Base-by-base conservation (phyloP, 2,797 vertebrate species). In the Serranus cabrilla region DNA sequence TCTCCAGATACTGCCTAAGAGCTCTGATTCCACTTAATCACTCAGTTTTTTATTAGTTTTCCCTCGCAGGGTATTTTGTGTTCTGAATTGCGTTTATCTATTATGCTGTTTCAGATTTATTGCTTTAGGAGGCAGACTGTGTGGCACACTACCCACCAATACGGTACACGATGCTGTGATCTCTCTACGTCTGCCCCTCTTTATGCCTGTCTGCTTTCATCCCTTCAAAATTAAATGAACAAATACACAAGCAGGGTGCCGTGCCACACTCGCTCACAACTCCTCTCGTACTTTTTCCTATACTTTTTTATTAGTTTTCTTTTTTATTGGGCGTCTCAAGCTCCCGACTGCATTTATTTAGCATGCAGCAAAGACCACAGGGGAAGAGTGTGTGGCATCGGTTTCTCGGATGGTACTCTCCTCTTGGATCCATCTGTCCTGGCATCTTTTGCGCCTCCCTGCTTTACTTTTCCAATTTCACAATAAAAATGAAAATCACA, bases 41-140 rank as follows among this genome's bases (percentile, higher is more conserved):
- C 93, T 92, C 85, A 13, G 81, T 92, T 93, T 92, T 93, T 93
- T 92, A 93, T 94, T 94, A 93, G 92, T 93, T 94, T 94, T 92
- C 85, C 80, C 89, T 92, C 87, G 21, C 91, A 91, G 91, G 91
- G 93, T 93, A 94, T 93, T 94, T 93, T 92, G 92, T 94, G 93
- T 94, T 93, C 93, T 89, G 90, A 91, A 88, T 92, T 90, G 92
- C 91, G 90, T 93, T 93, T 93, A 94, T 94, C 93, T 94, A 93
- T 93, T 94, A 93, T 94, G 93, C 93, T 94, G 93, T 94, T 94
- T 94, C 93, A 94, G 93, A 94, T 94, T 94, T 94, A 94, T 93
- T 90, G 91, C 93, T 93, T 93, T 92, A 92, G 91, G 90, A 91
- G 91, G 93, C 92, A 93, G 93, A 93, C 93, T 94, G 92, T 91